Evolutionary conservation across 2,113 vertebrate genomes (phyloP), one percentile per base, ranked within the genome.

Genomic region (Silurus glanis): DNA sequence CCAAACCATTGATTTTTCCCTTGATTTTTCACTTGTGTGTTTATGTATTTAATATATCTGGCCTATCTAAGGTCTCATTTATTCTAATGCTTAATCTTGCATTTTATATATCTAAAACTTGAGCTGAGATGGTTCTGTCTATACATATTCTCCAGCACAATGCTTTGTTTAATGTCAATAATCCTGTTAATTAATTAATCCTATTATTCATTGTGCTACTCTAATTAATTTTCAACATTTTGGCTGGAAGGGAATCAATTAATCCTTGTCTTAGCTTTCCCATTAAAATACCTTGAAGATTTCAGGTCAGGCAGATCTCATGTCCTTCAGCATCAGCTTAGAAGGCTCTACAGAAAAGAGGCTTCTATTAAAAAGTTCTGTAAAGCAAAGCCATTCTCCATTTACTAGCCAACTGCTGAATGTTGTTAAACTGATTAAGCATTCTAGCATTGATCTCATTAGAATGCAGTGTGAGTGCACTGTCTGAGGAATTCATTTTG

Each of bases 401-500:
- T 21, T 83, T 59, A n/a, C 23, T 64, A 51, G 6, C 56, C 58
- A n/a, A 64, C 71, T 28, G 55, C 47, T 74, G 13, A 76, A 49
- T 76, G 23, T 19, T 85, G 21, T 62, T 25, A 62, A 13, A n/a
- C 58, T 25, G 49, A 53, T 62, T 47, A 75, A 12, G 59, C 69
- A 45, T 72, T 67, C 8, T 19, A 21, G 56, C 9, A 4, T 25
- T 45, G n/a, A 85, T 67, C 61, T 85, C 49, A 85, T 79, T 55
- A 85, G 16, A 85, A 85, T 79, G 25, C 84, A 62, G 61, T 56
- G 47, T 45, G 58, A 66, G 74, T 19, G n/a, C 49, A 67, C 61
- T 79, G 84, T 37, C 84, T 80, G 7, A 17, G 62, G 51, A 80
- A 85, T 85, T 85, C 37, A 66, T 79, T 85, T 85, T 80, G 49